phyloP scores from a whole-genome alignment of 2,113 vertebrate species.

The Strix aluco region DNA sequence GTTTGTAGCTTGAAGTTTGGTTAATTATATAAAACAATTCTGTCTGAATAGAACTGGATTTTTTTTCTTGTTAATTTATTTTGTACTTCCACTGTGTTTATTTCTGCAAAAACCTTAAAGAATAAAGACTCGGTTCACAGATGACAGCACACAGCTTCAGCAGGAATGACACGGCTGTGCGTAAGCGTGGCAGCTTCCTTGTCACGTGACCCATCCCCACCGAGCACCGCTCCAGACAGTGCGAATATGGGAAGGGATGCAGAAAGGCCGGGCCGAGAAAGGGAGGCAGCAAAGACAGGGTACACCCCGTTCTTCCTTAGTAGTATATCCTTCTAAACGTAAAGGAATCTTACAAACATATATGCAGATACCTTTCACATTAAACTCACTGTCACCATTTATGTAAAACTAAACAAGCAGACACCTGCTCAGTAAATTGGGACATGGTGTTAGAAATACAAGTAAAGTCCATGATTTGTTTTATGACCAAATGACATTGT shows the following conservation, averaged over 20 bases:
- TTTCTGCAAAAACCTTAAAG: neutral
- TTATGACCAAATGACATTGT: neutral
- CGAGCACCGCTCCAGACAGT: neutral
- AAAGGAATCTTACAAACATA: neutral
- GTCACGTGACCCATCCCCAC: neutral
- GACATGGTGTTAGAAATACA: neutral
- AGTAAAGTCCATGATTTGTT: neutral
- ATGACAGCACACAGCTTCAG: neutral
- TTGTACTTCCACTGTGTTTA: neutral
- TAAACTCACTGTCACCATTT: neutral
- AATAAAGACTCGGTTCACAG: neutral
- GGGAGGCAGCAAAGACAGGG: neutral
- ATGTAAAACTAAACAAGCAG: neutral
- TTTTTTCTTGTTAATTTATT: neutral
- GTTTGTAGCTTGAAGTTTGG: neutral
- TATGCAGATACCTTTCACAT: neutral
- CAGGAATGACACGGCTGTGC: neutral
- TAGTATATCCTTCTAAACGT: neutral
- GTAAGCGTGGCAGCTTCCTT: accelerated
- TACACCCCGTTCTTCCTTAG: neutral
- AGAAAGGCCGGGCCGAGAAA: neutral
- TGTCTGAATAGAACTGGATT: neutral
- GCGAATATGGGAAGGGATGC: neutral
- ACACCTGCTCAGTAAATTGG: neutral
- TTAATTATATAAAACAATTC: neutral